Percentiles rank a stretch among this genome's conserved stretches.
Conservation (phyloP, 2,797 vertebrate genomes). For the Lophotriccus pileatus region DNA sequence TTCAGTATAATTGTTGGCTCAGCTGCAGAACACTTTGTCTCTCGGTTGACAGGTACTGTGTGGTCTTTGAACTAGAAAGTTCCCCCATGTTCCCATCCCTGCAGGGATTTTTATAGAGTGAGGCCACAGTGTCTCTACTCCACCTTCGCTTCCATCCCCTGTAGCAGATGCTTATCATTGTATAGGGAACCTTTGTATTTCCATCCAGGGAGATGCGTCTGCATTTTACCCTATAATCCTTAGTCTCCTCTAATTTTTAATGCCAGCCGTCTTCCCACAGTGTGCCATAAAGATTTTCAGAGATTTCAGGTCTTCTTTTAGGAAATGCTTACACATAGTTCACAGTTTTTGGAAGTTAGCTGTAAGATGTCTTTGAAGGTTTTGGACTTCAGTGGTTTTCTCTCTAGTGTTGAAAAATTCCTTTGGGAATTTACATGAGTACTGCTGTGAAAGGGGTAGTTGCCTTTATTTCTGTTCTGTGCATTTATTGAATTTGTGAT, state of each 20-base stretch:
- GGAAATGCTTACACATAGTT: not conserved
- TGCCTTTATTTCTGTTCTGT: not conserved
- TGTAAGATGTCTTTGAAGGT: not conserved
- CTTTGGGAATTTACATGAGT: not conserved
- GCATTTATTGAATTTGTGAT: slow-evolving; percentile 11
- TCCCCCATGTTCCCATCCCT: not conserved
- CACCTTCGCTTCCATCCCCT: not conserved
- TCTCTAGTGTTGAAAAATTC: slow-evolving; percentile 16
- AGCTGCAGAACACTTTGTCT: not conserved
- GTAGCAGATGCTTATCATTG: not conserved
- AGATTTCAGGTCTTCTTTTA: not conserved
- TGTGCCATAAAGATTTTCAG: slow-evolving; percentile 48
- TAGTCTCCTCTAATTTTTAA: not conserved
- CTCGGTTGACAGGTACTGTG: not conserved
- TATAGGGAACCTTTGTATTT: not conserved
- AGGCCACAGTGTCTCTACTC: not conserved
- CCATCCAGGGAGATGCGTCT: not conserved
- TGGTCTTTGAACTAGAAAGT: not conserved
- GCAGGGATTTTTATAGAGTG: not conserved
- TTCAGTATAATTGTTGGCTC: not conserved
- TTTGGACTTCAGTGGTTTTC: slow-evolving; percentile 16
- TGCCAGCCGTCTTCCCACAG: not conserved
- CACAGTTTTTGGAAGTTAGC: not conserved
- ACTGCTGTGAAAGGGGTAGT: not conserved
- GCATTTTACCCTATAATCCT: not conserved